phyloP scores from a whole-genome alignment of 2,113 vertebrate species.

The Trochalopteron elliotii region DNA sequence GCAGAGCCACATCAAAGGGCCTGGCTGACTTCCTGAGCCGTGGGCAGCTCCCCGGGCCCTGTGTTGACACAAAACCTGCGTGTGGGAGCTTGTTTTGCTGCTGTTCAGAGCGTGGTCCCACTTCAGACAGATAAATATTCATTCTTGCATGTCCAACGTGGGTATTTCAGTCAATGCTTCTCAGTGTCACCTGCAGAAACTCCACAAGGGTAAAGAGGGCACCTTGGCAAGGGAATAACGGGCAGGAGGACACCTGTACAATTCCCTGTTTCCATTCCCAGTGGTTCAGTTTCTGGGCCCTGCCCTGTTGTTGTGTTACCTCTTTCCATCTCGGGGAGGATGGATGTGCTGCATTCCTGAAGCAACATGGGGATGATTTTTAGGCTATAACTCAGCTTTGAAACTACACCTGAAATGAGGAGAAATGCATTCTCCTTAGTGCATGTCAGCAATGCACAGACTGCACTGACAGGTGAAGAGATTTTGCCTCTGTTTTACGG shows the following conservation, averaged over 20 bases:
- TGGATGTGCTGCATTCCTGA: fast-evolving
- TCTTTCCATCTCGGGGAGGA: background rate
- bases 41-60: background rate
- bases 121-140: background rate
- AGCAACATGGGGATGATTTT: background rate
- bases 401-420: background rate
- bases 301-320: background rate
- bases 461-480: background rate
- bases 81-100: background rate
- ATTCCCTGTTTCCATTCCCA: fast-evolving
- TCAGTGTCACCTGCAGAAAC: background rate
- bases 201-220: fast-evolving
- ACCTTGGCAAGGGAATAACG: background rate
- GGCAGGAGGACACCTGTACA: fast-evolving
- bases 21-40: background rate
- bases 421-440: background rate
- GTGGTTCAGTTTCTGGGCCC: background rate
- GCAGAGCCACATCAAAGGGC: constrained; percentile 18
- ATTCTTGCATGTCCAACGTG: background rate
- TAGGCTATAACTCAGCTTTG: background rate
- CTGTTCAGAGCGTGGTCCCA: background rate
- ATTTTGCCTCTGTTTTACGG: background rate
- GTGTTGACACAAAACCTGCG: background rate
- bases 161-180: background rate
- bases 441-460: fast-evolving